Percentiles rank a stretch among this genome's conserved stretches.
phyloP scores from a whole-genome alignment of 2,888 invertebrate genomes.

The Ochropleura plecta region DNA sequence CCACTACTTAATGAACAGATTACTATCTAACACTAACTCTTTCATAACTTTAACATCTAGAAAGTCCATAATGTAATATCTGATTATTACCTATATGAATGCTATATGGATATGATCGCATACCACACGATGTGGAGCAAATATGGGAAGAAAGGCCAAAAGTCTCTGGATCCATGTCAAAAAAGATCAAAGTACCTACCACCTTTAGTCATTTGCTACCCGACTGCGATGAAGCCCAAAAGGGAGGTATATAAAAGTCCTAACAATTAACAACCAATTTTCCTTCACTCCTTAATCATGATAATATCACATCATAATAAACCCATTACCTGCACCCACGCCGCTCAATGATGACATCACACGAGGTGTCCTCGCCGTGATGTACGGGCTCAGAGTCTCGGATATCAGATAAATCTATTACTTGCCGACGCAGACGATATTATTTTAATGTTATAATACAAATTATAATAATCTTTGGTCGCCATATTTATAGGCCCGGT shows the following conservation, averaged over 20 bases:
- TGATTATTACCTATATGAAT: neutral
- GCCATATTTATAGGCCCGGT: conserved; percentile 86
- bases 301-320: conserved; percentile 37
- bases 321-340: conserved; percentile 29
- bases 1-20: conserved; percentile 82
- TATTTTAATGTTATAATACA: conserved; percentile 89
- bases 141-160: neutral
- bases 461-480: conserved; percentile 87
- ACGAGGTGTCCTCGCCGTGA: conserved; percentile 62
- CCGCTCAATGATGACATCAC: conserved; percentile 23
- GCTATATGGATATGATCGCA: neutral
- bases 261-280: conserved; percentile 20
- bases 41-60: conserved; percentile 37
- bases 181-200: neutral
- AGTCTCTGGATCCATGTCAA: neutral
- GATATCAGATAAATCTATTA: conserved; percentile 86
- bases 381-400: conserved; percentile 67
- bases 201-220: neutral
- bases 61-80: conserved; percentile 20
- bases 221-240: neutral
- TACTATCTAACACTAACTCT: conserved; percentile 66
- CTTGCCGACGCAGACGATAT: conserved; percentile 82
- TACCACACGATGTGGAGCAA: neutral
- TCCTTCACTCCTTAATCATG: conserved; percentile 6
- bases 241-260: neutral